phyloP scores from a whole-genome alignment of 2,113 vertebrate species.

The Petrocephalus microphthalmus region DNA sequence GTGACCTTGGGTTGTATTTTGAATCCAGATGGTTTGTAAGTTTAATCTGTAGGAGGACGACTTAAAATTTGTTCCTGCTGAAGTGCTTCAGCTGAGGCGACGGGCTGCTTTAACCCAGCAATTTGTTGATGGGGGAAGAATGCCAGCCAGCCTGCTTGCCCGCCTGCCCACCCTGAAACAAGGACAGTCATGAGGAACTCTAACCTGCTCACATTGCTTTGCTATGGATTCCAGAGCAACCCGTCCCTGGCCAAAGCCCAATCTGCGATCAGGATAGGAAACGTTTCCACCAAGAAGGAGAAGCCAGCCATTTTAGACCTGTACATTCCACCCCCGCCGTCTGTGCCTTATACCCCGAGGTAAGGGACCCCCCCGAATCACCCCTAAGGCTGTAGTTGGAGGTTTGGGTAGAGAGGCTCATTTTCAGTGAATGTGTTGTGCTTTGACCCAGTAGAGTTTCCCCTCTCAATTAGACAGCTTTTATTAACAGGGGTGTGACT shows the following conservation, averaged over 20 bases:
- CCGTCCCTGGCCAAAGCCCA: constrained; percentile 58
- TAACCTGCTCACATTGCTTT: constrained; percentile 4
- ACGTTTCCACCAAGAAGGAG: constrained; percentile 65
- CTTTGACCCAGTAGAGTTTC: background rate
- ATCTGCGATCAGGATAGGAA: constrained; percentile 66
- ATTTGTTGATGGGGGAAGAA: background rate
- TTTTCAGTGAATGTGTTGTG: background rate
- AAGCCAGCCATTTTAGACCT: constrained; percentile 80
- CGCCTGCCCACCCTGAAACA: background rate
- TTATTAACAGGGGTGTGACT: background rate
- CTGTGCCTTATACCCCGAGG: constrained; percentile 75
- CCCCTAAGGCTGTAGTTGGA: background rate
- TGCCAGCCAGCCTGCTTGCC: constrained; percentile 18
- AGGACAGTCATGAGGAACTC: constrained; percentile 36
- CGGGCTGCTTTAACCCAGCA: background rate
- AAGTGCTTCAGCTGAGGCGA: background rate
- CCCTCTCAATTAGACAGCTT: background rate
- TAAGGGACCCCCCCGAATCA: constrained; percentile 62
- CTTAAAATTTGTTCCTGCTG: background rate
- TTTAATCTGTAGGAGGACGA: background rate
- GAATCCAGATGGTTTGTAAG: background rate
- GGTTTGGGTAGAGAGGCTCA: background rate
- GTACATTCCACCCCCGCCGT: constrained; percentile 81
- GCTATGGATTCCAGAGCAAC: constrained; percentile 63
- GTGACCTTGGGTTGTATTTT: background rate